Evolutionary conservation across 2,888 invertebrate genomes (phyloP).

Genomic region (Sipha maydis): DNA sequence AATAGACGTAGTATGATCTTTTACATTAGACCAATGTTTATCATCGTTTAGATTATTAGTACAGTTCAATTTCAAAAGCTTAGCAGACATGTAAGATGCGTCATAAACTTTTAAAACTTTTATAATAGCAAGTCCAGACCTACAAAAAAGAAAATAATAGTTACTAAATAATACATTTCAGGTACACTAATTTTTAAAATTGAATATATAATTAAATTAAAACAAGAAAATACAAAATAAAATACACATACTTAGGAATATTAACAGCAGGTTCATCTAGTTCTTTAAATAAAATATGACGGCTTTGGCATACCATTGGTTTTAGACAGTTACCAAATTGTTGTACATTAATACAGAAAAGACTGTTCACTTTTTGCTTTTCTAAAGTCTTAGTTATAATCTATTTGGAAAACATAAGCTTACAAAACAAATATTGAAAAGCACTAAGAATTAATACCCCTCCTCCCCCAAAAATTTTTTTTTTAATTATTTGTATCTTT

Average conservation of each 20-base stretch:
- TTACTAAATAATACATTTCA: background rate
- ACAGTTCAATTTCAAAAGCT: conserved; percentile 46
- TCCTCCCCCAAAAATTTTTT: too few species aligned
- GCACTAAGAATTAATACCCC: too few species aligned
- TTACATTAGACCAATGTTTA: conserved; percentile 29
- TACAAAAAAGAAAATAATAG: background rate
- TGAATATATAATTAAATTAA: background rate
- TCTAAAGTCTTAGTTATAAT: conserved; percentile 22
- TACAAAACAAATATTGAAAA: background rate
- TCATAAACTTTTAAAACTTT: conserved; percentile 49
- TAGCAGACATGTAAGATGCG: conserved; percentile 49
- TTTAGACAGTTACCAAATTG: conserved; percentile 44
- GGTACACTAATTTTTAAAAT: background rate
- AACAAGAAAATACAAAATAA: background rate
- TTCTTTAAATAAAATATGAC: conserved; percentile 41
- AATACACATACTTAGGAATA: conserved; percentile 38
- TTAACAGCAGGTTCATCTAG: conserved; percentile 20
- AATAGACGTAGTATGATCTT: background rate
- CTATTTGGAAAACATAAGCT: conserved; percentile 22
- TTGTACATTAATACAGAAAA: conserved; percentile 3
- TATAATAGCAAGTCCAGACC: conserved; percentile 48
- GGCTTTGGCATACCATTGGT: conserved; percentile 3
- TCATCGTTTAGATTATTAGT: conserved; percentile 45
- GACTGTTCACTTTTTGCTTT: conserved; percentile 15
- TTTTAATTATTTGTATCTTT: too few species aligned